Evolutionary conservation across 1,140 invertebrate species (phyloP).

Genomic region (Acromyrmex echinatior): DNA sequence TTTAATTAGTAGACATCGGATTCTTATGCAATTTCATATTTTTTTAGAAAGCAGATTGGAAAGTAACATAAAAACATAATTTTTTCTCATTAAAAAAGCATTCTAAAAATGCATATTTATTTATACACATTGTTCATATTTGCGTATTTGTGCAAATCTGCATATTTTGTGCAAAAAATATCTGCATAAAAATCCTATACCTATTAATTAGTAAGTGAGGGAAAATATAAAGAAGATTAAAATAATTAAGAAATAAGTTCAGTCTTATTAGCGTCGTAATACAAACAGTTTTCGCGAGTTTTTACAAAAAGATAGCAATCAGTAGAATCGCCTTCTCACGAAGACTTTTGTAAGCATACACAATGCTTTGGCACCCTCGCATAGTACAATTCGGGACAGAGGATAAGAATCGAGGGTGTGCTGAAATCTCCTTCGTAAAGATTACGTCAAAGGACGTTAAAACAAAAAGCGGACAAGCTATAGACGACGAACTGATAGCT

Average conservation of each 20-base stretch:
- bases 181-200: no score
- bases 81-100: no score
- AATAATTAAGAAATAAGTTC: neutral
- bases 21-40: no score
- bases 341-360: conserved; percentile 58
- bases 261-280: neutral
- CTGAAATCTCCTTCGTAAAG: conserved; percentile 35
- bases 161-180: no score
- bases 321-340: conserved; percentile 29
- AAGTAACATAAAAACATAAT: no score
- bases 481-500: conserved; percentile 42
- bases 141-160: no score
- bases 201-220: no score
- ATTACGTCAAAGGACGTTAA: conserved; percentile 31
- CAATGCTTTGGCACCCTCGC: conserved; percentile 40
- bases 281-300: conserved; percentile 25
- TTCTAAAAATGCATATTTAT: neutral
- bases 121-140: no score
- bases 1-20: neutral
- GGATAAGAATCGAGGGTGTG: conserved; percentile 39
- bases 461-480: conserved; percentile 29
- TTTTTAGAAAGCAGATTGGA: no score
- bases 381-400: neutral
- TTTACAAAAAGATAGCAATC: conserved; percentile 23
- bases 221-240: neutral